A percentile compares a stretch with the other conserved stretches of the same genome.
Evolutionary conservation across 2,888 invertebrate species (phyloP).

Genomic region (Nezara viridula): DNA sequence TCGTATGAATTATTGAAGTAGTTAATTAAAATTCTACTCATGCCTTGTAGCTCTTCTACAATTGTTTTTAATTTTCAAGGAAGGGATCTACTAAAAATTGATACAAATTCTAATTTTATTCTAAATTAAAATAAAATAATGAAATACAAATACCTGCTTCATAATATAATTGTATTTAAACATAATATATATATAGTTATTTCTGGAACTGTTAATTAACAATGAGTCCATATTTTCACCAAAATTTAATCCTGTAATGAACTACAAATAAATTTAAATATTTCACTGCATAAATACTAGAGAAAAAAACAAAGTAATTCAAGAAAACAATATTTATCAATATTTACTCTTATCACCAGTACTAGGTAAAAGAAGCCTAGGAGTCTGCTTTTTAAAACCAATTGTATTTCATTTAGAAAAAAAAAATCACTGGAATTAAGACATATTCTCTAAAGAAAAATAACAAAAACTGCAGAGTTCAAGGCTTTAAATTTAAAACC

Average conservation of each 20-base stretch:
- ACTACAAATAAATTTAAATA: too few relatives aligned
- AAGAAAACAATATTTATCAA: neutral
- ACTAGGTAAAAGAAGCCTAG: neutral
- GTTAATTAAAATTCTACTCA: too few relatives aligned
- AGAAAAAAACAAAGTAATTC: neutral
- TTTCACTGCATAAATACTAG: neutral
- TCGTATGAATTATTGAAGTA: too few relatives aligned
- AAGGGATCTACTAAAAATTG: too few relatives aligned
- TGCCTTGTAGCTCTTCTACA: too few relatives aligned
- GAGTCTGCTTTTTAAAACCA: neutral
- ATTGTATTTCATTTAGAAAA: neutral
- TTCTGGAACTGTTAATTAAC: neutral
- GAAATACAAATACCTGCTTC: neutral
- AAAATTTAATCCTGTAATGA: neutral
- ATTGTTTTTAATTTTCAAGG: too few relatives aligned
- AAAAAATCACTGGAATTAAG: neutral
- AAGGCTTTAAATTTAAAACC: slow-evolving; percentile 36
- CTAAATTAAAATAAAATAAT: too few relatives aligned
- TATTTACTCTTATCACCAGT: too few relatives aligned
- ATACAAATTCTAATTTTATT: too few relatives aligned
- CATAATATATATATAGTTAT: neutral
- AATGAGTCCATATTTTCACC: too few relatives aligned
- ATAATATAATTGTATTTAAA: neutral
- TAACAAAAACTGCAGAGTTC: neutral
- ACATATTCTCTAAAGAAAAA: neutral